Evolutionary conservation across 1,140 invertebrate species (phyloP).

Genomic region (Zaprionus lachaisei): DNA sequence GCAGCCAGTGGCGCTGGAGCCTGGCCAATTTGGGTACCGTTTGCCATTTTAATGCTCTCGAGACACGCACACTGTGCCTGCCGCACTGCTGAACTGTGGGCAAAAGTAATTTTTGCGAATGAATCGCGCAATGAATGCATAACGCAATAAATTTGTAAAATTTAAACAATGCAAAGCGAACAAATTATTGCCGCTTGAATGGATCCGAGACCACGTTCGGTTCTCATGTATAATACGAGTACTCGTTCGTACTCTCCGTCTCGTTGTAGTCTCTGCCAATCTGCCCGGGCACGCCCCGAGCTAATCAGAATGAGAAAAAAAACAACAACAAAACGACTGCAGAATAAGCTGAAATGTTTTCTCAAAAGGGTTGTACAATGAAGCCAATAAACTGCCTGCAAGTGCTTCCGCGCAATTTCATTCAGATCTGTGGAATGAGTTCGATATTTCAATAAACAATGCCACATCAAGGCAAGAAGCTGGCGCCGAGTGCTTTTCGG

Average conservation of each 20-base stretch:
- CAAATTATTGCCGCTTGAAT: constrained; percentile 75
- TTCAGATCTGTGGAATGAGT: constrained; percentile 48
- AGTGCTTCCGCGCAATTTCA: constrained; percentile 78
- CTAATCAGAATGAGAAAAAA: constrained; percentile 61
- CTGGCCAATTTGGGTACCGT: constrained; percentile 64
- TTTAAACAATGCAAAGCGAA: constrained; percentile 75
- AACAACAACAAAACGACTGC: constrained; percentile 24
- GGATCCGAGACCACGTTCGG: constrained; percentile 37
- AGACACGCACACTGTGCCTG: constrained; percentile 38
- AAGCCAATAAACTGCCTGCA: constrained; percentile 76
- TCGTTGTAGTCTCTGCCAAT: constrained; percentile 5
- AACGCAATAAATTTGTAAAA: constrained; percentile 74
- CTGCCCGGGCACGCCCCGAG: constrained; percentile 62
- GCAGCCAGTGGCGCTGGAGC: constrained; percentile 44
- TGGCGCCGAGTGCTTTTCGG: constrained; percentile 33
- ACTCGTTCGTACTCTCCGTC: neutral
- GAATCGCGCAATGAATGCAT: constrained; percentile 52
- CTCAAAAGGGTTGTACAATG: constrained; percentile 68
- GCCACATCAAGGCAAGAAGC: constrained; percentile 65
- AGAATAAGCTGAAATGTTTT: constrained; percentile 11
- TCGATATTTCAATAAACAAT: constrained; percentile 71
- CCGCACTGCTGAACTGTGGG: neutral
- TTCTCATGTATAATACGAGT: constrained; percentile 1
- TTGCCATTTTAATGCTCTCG: constrained; percentile 58
- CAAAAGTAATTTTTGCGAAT: constrained; percentile 49